Evolutionary conservation across 2,888 invertebrate genomes (phyloP), one percentile per base, ranked within the genome.

Genomic region (Monoplex corrugatus): DNA sequence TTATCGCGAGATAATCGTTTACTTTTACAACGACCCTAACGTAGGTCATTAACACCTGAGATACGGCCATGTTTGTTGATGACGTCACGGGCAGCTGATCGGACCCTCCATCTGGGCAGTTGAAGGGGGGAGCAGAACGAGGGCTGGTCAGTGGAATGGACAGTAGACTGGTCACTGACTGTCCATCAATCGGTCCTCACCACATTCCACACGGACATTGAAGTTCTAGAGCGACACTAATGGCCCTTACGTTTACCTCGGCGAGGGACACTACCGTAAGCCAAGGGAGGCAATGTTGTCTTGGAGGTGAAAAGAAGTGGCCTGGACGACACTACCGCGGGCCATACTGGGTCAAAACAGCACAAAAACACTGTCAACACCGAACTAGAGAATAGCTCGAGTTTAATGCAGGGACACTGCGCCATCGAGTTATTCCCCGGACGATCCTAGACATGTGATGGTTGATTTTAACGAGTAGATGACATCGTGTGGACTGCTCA

Each of bases 41-140:
- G 78, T 80, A 80, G 78, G 78, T 80, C 78, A 80, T 80, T 80
- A 80, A 80, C 78, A 80, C 78, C n/a, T 80, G 6, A 28, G 6
- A 32, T 23, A 6, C 78, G 3, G 78, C 78, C 78, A 80, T 80
- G 78, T 80, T 80, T 80, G 78, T 80, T 80, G 40, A 80, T 80
- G 78, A 80, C 43, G 43, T 80, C 78, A 80, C 32, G 43, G 40
- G 40, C 78, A 6, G 78, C 40, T 16, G 78, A 75, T 43, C 8
- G 28, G 6, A 3, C 3, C 44, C 43, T 13, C 19, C 43, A 13
- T 19, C n/a, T 83, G 43, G 28, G 13, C n/a, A 13, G 44, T 44
- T n/a, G 6, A n/a, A 6, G 6, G 6, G 8, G 3, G n/a, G 68
- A n/a, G 57, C 19, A 28, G 57, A 57, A 57, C 16, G 28, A 10